Base-by-base conservation (phyloP, 2,888 invertebrate species). In the Tricholauxania praeusta region DNA sequence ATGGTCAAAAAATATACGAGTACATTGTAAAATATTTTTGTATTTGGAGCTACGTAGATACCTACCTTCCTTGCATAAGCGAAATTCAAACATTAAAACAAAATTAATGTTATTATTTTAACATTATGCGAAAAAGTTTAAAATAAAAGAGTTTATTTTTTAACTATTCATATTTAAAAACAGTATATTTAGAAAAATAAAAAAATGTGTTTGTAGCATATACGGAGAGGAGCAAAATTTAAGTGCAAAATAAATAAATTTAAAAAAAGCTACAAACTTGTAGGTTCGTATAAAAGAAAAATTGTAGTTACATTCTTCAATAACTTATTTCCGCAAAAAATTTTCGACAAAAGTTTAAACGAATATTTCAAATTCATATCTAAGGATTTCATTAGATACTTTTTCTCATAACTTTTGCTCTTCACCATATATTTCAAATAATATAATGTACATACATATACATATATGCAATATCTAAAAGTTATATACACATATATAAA, bases 41-140 rank as follows among this genome's bases (percentile, higher is more conserved):
- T 82, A 82, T 80, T 81, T 79, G 79, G 83, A 86, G 86, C 86
- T 86, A 86, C 86, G 85, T 86, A 86, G 86, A 85, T 85, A 86
- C 86, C 86, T 86, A 82, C 83, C 85, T 80, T 81, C 80, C 81
- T 80, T 79, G 79, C 79, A 78, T 80, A 76, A 77, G 67, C 71
- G 69, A 75, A 75, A 76, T 72, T 72, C 76, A 77, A 62, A 63
- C 12, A 71, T 49, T n/a, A 10, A 49, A 51, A 51, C 12, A 64
- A 47, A 48, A 49, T 12, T 28, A 15, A 64, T 51, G 15, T 64
- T 49, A 51, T 51, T 63, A 39, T 39, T 39, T 39, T 39, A 39
- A 39, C 10, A 39, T 39, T 39, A 39, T 39, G 39, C 39, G 39
- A 39, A 39, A n/a, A 39, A 39, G 39, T 39, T 39, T 39, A 10